Conservation (phyloP, 2,888 invertebrate genomes). For the Latrodectus elegans region DNA sequence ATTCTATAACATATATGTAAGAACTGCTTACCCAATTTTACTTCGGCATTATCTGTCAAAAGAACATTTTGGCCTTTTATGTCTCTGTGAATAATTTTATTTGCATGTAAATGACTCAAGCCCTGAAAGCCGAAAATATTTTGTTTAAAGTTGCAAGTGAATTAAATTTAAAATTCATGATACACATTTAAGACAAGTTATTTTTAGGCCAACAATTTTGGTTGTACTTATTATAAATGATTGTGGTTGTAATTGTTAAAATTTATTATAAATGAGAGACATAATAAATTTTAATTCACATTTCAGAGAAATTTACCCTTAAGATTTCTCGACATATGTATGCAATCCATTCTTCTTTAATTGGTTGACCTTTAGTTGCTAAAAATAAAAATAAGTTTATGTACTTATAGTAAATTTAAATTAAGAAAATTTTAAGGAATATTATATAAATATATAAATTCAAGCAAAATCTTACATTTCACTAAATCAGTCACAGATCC, state of each 20-base stretch:
- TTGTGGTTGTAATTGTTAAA: too few relatives aligned
- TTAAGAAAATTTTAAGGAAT: neutral
- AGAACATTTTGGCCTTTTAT: slow-evolving; percentile 99
- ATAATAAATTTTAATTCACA: neutral
- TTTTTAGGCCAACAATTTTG: too few relatives aligned
- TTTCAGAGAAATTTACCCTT: slow-evolving; percentile 72
- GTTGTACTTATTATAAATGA: too few relatives aligned
- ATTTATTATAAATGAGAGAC: neutral
- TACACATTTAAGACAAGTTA: too few relatives aligned
- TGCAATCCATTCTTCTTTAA: slow-evolving; percentile 99
- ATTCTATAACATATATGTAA: too few relatives aligned
- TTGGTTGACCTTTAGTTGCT: slow-evolving; percentile 95
- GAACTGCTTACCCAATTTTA: slow-evolving; percentile 82
- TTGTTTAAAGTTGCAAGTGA: too few relatives aligned
- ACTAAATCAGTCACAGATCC: slow-evolving; percentile 99
- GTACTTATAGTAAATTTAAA: too few relatives aligned
- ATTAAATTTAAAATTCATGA: too few relatives aligned
- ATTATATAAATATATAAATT: neutral
- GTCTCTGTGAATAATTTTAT: slow-evolving; percentile 99
- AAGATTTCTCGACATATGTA: slow-evolving; percentile 94
- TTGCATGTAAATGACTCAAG: slow-evolving; percentile 96
- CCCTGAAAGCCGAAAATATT: slow-evolving; percentile 81
- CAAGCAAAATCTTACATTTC: slow-evolving; percentile 80
- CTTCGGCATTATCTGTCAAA: slow-evolving; percentile 99
- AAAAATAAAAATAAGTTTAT: slow-evolving; percentile 8